Percentiles rank a stretch among this genome's conserved stretches.
Conservation (phyloP, 2,888 invertebrate genomes). For the Penaeus monodon region DNA sequence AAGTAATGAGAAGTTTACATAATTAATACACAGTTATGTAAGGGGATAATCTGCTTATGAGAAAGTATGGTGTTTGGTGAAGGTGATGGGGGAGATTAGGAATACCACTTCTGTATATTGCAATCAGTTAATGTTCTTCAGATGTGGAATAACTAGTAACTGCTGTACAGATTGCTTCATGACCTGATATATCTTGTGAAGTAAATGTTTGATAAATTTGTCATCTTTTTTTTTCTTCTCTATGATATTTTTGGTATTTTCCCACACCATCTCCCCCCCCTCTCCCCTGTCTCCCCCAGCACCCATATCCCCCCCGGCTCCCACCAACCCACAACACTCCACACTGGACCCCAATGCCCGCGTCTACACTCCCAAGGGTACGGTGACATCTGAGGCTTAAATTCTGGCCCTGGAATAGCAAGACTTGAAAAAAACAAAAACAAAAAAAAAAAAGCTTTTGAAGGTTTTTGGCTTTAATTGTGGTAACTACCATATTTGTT, state of each 20-base stretch:
- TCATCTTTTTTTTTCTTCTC: no score
- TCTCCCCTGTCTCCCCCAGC: conserved; percentile 34
- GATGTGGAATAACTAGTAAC: no score
- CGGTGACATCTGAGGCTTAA: conserved; percentile 58
- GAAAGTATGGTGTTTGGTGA: no score
- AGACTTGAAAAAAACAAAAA: background rate
- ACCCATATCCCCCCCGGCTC: conserved; percentile 54
- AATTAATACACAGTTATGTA: no score
- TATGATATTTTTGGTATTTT: no score
- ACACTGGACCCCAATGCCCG: conserved; percentile 71
- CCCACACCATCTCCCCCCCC: background rate
- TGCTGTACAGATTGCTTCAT: no score
- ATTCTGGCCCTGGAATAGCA: conserved; percentile 10
- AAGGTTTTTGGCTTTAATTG: conserved; percentile 23
- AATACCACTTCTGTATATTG: no score
- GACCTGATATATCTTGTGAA: no score
- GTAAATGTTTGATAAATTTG: background rate
- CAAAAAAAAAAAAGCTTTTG: background rate
- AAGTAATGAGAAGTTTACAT: no score
- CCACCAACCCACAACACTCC: conserved; percentile 66
- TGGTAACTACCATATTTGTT: conserved; percentile 28
- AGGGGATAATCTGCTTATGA: no score
- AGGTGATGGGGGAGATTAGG: no score
- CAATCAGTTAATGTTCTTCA: no score
- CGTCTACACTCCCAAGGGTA: conserved; percentile 70